Conservation (phyloP, 2,888 invertebrate genomes). For the Tenthredo livida region DNA sequence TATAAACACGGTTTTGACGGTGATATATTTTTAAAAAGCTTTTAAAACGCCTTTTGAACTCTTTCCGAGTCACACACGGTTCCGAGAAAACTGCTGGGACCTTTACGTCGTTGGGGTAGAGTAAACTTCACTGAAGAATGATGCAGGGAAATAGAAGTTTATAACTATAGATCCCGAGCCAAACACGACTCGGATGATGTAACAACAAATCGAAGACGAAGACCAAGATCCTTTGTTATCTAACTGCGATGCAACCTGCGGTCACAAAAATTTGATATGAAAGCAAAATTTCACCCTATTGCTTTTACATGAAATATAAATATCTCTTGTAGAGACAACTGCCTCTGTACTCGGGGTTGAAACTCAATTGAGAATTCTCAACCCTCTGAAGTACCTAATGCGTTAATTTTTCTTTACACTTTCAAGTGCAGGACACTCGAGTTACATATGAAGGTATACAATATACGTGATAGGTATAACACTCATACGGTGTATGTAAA, state of each 20-base stretch:
- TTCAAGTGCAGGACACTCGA: not conserved
- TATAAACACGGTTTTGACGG: not conserved
- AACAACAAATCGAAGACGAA: not conserved
- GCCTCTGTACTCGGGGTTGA: not conserved
- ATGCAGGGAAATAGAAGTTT: not conserved
- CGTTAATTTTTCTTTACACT: not conserved
- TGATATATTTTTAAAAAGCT: not conserved
- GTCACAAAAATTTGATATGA: not conserved
- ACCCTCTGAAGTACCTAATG: not conserved
- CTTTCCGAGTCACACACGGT: not conserved
- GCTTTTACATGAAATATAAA: not conserved
- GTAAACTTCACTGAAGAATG: not conserved
- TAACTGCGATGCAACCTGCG: not conserved
- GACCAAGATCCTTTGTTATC: not conserved
- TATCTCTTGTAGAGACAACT: not conserved
- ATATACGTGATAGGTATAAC: slow-evolving; percentile 15
- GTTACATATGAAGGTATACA: not conserved
- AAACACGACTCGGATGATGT: not conserved
- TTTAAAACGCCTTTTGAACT: slow-evolving; percentile 2
- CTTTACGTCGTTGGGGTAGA: not conserved
- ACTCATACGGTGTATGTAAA: not conserved
- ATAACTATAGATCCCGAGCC: not conserved
- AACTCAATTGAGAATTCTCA: not conserved
- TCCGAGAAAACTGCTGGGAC: not conserved
- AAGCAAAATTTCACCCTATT: not conserved